These are phyloP conservation scores for Solenodon paradoxus DNA, from an alignment of 2,113 vertebrate species.

Conservation along the genomic window DNA sequence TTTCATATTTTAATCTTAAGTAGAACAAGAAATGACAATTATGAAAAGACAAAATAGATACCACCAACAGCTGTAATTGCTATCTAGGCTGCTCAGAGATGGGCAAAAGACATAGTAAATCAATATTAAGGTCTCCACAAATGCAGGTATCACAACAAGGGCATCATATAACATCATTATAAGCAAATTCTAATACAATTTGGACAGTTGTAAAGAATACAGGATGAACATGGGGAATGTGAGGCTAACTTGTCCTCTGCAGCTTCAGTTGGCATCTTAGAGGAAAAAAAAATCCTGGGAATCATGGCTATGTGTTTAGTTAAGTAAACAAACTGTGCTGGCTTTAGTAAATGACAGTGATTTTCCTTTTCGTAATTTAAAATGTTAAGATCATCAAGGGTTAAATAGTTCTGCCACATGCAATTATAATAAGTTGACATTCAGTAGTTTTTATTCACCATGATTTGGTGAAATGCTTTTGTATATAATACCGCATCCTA, in stretches of 20 bases:
- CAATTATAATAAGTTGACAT: constrained; percentile 13
- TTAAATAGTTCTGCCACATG: constrained; percentile 37
- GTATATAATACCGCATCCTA: not conserved
- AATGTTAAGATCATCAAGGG: constrained; percentile 42
- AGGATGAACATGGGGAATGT: constrained; percentile 53
- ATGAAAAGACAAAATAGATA: constrained; percentile 87
- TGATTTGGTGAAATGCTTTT: constrained; percentile 8
- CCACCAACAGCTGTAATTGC: constrained; percentile 86
- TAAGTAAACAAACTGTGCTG: not conserved
- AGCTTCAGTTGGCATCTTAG: constrained; percentile 66
- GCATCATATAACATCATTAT: constrained; percentile 88
- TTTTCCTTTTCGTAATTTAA: not conserved
- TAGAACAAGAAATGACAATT: constrained; percentile 86
- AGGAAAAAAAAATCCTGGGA: not conserved
- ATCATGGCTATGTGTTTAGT: constrained; percentile 38
- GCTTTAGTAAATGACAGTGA: constrained; percentile 8
- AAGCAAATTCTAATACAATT: constrained; percentile 83
- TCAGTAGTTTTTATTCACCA: constrained; percentile 15
- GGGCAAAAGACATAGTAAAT: constrained; percentile 84
- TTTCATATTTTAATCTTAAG: constrained; percentile 89
- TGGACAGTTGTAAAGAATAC: constrained; percentile 80
- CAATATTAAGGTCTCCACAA: constrained; percentile 85
- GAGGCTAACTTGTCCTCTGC: constrained; percentile 71
- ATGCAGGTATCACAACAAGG: constrained; percentile 80
- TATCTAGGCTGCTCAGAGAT: constrained; percentile 78